Conservation (phyloP, 2,797 vertebrate genomes). For the Leptodactylus fallax region DNA sequence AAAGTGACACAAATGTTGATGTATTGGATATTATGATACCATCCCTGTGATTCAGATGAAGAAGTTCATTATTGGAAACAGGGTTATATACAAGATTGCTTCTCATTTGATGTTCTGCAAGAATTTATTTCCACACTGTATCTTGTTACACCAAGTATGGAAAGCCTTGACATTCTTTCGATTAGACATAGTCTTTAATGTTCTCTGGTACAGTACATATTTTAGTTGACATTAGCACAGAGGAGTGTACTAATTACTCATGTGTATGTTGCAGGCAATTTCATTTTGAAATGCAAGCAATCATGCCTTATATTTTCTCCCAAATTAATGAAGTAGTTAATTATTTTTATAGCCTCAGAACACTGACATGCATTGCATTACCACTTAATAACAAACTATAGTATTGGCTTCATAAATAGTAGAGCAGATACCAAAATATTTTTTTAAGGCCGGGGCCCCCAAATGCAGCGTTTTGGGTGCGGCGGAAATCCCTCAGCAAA, state of each 20-base stretch:
- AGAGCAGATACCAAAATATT: neutral
- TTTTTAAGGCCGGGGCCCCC: neutral
- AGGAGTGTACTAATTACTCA: conserved; percentile 33
- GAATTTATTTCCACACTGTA: conserved; percentile 48
- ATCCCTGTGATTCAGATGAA: conserved; percentile 56
- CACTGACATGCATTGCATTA: neutral
- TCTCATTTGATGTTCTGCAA: conserved; percentile 56
- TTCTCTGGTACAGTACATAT: conserved; percentile 26
- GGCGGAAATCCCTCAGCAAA: too few species aligned
- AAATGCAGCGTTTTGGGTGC: too few species aligned
- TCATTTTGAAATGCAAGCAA: conserved; percentile 3
- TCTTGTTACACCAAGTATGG: conserved; percentile 38
- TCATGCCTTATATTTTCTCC: conserved; percentile 9
- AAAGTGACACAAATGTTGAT: conserved; percentile 64
- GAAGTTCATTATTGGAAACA: conserved; percentile 58
- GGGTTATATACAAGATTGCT: conserved; percentile 51
- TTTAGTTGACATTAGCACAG: conserved; percentile 19
- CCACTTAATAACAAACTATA: neutral
- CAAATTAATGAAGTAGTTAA: neutral
- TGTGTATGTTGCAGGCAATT: conserved; percentile 22
- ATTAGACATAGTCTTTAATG: conserved; percentile 27
- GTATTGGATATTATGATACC: conserved; percentile 60
- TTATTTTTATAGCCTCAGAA: conserved; percentile 5
- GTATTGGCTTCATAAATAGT: neutral
- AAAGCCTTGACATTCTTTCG: conserved; percentile 19